phyloP scores from a whole-genome alignment of 2,888 invertebrate species.

The Lasioglossum lativentre region DNA sequence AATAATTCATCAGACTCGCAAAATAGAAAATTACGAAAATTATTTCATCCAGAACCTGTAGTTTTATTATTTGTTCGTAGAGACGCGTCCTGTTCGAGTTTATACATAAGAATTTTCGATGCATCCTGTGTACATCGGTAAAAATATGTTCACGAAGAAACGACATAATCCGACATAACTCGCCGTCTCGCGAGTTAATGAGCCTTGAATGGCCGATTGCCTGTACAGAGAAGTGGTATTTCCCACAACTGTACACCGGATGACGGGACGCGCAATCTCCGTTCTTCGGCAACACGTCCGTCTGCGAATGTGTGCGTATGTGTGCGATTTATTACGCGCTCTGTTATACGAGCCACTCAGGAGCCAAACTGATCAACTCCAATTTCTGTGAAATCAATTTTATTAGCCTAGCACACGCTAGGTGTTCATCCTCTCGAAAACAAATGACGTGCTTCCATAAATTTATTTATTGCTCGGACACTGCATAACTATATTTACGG shows the following conservation, averaged over 20 bases:
- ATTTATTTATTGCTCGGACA: not conserved
- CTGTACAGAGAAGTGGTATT: conserved; percentile 50
- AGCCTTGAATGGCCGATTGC: conserved; percentile 61
- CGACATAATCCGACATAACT: conserved; percentile 59
- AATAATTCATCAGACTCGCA: not conserved
- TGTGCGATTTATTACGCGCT: conserved; percentile 48
- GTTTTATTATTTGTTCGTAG: not conserved
- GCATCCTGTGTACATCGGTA: conserved; percentile 1
- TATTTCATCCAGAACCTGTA: not conserved
- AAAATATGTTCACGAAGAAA: conserved; percentile 46
- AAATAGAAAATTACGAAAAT: not conserved
- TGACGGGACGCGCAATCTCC: conserved; percentile 27
- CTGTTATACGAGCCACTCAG: not conserved
- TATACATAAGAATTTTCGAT: not conserved
- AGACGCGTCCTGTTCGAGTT: not conserved
- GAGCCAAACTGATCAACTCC: not conserved
- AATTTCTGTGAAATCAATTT: not conserved
- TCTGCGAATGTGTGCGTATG: conserved; percentile 51
- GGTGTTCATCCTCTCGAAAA: not conserved
- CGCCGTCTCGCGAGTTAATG: conserved; percentile 68
- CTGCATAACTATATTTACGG: not conserved
- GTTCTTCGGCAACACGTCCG: conserved; percentile 26
- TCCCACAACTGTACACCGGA: conserved; percentile 68
- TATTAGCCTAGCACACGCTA: not conserved
- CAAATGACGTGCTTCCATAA: not conserved